Evolutionary conservation across 2,113 vertebrate species (phyloP).

Genomic region (Oncorhynchus nerka): DNA sequence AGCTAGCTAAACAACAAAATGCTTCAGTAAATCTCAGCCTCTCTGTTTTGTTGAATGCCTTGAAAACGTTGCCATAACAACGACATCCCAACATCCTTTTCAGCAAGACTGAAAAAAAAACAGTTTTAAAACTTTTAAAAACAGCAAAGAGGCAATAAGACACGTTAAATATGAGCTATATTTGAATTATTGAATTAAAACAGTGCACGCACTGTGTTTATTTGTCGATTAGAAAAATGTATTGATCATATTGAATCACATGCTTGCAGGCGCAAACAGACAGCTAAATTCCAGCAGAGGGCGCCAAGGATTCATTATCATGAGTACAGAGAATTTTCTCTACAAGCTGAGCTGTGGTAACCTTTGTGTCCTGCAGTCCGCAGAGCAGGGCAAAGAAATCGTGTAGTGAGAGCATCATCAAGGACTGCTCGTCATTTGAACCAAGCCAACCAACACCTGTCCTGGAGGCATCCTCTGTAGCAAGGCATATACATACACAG

Average conservation of each 20-base stretch:
- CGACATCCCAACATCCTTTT: slow-evolving; percentile 1
- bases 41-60: not conserved
- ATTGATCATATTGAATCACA: not conserved
- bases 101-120: too few species aligned
- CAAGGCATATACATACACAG: too few species aligned
- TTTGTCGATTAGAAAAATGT: not conserved
- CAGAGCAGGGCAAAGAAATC: not conserved
- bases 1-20: not conserved
- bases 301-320: not conserved
- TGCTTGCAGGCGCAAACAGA: not conserved
- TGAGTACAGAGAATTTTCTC: not conserved
- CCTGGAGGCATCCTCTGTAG: too few species aligned
- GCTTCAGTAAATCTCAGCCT: slow-evolving; percentile 33
- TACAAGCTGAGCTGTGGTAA: too few species aligned
- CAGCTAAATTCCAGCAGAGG: not conserved
- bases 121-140: not conserved
- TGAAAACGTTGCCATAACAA: slow-evolving; percentile 48
- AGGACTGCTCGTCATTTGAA: too few species aligned
- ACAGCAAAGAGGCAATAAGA: too few species aligned
- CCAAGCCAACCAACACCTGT: too few species aligned
- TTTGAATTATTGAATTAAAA: too few species aligned
- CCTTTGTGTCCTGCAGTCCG: not conserved
- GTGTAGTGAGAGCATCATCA: not conserved
- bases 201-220: not conserved
- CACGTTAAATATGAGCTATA: too few species aligned